Conservation (phyloP, 2,113 vertebrate species). For the Brachyhypopomus occidentalis region DNA sequence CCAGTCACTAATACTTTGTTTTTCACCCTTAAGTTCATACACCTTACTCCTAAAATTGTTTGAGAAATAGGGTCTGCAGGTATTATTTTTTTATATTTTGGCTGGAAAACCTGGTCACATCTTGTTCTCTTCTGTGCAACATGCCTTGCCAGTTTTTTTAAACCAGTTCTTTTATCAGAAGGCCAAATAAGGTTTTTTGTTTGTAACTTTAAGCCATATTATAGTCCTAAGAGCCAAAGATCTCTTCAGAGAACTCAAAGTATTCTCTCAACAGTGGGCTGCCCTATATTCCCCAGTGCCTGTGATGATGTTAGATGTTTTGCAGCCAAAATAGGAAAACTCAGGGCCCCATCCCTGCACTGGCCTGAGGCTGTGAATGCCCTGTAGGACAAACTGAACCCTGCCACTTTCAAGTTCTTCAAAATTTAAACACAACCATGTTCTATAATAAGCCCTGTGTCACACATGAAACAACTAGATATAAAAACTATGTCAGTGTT, state of each 20-base stretch:
- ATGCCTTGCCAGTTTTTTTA: background rate
- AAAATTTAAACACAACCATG: slow-evolving; percentile 17
- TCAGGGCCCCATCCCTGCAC: background rate
- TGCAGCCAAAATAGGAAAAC: slow-evolving; percentile 21
- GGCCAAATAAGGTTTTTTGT: background rate
- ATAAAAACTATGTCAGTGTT: slow-evolving; percentile 9
- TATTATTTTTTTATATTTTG: background rate
- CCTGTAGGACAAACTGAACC: slow-evolving; percentile 1
- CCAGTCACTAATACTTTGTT: background rate
- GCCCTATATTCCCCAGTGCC: slow-evolving; percentile 13
- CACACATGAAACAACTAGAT: background rate
- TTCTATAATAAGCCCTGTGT: background rate
- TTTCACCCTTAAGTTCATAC: background rate
- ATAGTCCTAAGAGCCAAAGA: background rate
- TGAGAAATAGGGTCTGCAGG: slow-evolving; percentile 5
- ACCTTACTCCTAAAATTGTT: slow-evolving; percentile 19
- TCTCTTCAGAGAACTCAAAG: background rate
- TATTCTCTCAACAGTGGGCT: background rate
- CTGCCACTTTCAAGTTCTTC: background rate
- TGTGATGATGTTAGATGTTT: slow-evolving; percentile 40
- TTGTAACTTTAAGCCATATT: background rate
- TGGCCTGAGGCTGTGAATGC: background rate
- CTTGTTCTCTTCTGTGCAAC: background rate
- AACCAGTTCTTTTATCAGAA: background rate
- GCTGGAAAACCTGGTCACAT: background rate